A percentile compares a stretch with the other conserved stretches of the same genome.
phyloP scores from a whole-genome alignment of 1,140 invertebrate species.

The Oreohelix idahoensis region DNA sequence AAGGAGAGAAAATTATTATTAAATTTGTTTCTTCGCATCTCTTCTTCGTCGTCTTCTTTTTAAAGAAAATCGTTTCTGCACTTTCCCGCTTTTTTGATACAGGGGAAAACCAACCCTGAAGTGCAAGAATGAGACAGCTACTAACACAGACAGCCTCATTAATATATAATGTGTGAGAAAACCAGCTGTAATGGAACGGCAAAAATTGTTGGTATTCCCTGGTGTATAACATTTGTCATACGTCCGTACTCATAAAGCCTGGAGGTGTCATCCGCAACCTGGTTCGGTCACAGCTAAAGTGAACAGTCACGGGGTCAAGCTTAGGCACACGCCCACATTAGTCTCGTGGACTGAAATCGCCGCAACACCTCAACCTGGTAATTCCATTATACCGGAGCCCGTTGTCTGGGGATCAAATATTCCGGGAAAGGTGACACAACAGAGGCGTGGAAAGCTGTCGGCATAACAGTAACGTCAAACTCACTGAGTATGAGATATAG shows the following conservation, averaged over 20 bases:
- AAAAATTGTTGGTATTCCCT: background rate
- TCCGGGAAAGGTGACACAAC: background rate
- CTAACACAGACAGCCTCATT: background rate
- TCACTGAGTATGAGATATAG: too few species aligned
- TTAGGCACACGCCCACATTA: background rate
- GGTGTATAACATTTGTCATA: background rate
- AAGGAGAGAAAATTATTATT: too few species aligned
- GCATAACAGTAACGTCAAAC: too few species aligned
- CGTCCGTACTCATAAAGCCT: background rate
- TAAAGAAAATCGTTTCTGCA: too few species aligned
- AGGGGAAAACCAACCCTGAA: too few species aligned
- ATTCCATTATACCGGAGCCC: background rate
- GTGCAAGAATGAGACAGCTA: too few species aligned
- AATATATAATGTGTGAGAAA: conserved; percentile 1
- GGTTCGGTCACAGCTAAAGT: background rate
- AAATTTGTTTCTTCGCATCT: too few species aligned
- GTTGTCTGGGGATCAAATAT: background rate
- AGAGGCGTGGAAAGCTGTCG: background rate
- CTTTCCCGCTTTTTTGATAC: too few species aligned
- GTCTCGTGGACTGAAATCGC: background rate
- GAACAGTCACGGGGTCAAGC: background rate
- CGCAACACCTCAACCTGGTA: background rate
- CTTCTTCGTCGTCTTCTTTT: too few species aligned
- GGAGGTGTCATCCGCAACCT: background rate
- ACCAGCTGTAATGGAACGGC: background rate